A percentile compares a stretch with the other conserved stretches of the same genome.
These are phyloP conservation scores for Scelioninae gen. 1 DNA, from an alignment of 2,888 invertebrate genomes.

Conservation along the genomic window DNA sequence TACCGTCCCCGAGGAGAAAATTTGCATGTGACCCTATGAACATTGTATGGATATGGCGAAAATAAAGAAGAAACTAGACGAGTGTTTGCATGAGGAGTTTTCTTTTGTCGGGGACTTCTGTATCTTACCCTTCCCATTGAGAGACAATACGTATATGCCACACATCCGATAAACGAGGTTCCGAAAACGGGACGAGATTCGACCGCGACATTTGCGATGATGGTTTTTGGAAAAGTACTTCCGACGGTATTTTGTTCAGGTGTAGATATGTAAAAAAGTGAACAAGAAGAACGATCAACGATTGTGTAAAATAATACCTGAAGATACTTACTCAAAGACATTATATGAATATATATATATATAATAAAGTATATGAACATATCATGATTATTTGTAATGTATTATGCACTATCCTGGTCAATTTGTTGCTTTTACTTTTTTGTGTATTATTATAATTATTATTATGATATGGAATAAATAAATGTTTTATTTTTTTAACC, in stretches of 20 bases:
- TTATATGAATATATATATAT: conserved; percentile 22
- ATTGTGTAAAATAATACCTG: conserved; percentile 44
- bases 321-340: conserved; percentile 35
- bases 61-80: background rate
- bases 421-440: conserved; percentile 6
- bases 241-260: conserved; percentile 44
- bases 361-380: conserved; percentile 41
- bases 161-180: conserved; percentile 53
- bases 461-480: no score
- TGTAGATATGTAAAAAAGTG: conserved; percentile 61
- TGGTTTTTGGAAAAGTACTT: conserved; percentile 34
- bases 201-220: conserved; percentile 30
- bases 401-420: conserved; percentile 1
- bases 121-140: conserved; percentile 62
- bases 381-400: conserved; percentile 42
- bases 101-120: conserved; percentile 26
- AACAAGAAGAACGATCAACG: conserved; percentile 13
- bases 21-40: conserved; percentile 22
- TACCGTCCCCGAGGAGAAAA: conserved; percentile 12
- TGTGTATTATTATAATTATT: no score
- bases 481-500: no score
- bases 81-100: conserved; percentile 25
- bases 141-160: conserved; percentile 65
- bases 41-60: background rate
- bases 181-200: conserved; percentile 59